phyloP scores from a whole-genome alignment of 2,888 invertebrate genomes.

The Watsonalla cultraria region DNA sequence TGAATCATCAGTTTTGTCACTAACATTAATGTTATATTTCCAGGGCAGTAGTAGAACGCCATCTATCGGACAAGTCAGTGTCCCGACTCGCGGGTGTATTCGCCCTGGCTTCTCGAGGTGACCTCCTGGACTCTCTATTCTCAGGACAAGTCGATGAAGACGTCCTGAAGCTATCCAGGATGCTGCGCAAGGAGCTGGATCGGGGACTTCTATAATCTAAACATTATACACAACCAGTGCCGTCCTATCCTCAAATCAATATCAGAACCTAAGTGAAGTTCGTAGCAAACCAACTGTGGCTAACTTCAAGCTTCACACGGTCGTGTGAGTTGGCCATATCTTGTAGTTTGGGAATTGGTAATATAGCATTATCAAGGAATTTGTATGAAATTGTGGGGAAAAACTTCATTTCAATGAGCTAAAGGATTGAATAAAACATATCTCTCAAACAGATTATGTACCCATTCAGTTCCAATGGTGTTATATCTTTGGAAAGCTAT shows the following conservation, averaged over 20 bases:
- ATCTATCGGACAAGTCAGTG: constrained; percentile 91
- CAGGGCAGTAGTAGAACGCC: constrained; percentile 85
- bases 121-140: constrained; percentile 65
- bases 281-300: not conserved
- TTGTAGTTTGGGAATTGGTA: not conserved
- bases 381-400: too few relatives aligned
- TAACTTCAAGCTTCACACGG: not conserved
- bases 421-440: too few relatives aligned
- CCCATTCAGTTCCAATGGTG: too few relatives aligned
- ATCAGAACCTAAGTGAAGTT: constrained; percentile 33
- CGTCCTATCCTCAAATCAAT: constrained; percentile 39
- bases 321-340: not conserved
- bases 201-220: constrained; percentile 63
- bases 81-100: constrained; percentile 89
- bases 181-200: constrained; percentile 71
- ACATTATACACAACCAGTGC: constrained; percentile 33
- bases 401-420: too few relatives aligned
- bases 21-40: constrained; percentile 12
- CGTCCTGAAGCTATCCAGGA: constrained; percentile 61
- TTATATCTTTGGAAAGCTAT: too few relatives aligned
- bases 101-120: constrained; percentile 58
- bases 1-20: not conserved
- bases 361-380: too few relatives aligned
- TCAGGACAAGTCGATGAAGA: constrained; percentile 65
- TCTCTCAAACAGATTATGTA: too few relatives aligned